phyloP scores from a whole-genome alignment of 2,888 invertebrate species.

The Dascillus cervinus region DNA sequence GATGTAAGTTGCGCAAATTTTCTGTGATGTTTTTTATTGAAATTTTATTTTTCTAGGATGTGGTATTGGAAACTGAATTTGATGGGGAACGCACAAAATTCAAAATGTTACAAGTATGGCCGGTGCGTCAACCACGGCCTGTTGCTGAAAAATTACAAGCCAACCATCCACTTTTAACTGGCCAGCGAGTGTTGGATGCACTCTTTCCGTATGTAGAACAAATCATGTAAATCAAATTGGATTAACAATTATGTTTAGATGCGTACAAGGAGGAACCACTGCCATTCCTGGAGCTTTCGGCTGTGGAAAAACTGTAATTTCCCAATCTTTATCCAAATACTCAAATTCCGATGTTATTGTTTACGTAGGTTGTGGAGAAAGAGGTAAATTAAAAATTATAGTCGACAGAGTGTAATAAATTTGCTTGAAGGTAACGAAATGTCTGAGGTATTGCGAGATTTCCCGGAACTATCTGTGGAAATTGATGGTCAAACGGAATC shows the following conservation, averaged over 20 bases:
- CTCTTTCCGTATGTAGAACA: slow-evolving; percentile 90
- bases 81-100: slow-evolving; percentile 89
- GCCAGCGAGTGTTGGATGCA: slow-evolving; percentile 96
- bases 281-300: slow-evolving; percentile 99
- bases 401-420: slow-evolving; percentile 3
- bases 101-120: slow-evolving; percentile 99
- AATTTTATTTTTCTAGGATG: slow-evolving; percentile 54
- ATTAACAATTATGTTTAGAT: slow-evolving; percentile 47
- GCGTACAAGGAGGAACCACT: slow-evolving; percentile 97
- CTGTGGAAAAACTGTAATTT: slow-evolving; percentile 99
- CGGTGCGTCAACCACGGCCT: slow-evolving; percentile 95
- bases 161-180: slow-evolving; percentile 96
- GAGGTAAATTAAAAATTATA: slow-evolving; percentile 47
- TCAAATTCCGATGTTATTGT: slow-evolving; percentile 99
- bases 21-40: neutral
- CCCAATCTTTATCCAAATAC: slow-evolving; percentile 98
- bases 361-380: slow-evolving; percentile 99
- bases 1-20: slow-evolving; percentile 55
- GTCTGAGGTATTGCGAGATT: slow-evolving; percentile 98
- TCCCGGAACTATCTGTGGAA: slow-evolving; percentile 96
- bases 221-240: neutral
- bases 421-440: slow-evolving; percentile 77
- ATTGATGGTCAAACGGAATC: slow-evolving; percentile 95
- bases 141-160: slow-evolving; percentile 96
- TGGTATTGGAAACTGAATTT: slow-evolving; percentile 97